These are phyloP conservation scores for Manduca sexta DNA, from an alignment of 1,140 invertebrate species.

Conservation along the genomic window DNA sequence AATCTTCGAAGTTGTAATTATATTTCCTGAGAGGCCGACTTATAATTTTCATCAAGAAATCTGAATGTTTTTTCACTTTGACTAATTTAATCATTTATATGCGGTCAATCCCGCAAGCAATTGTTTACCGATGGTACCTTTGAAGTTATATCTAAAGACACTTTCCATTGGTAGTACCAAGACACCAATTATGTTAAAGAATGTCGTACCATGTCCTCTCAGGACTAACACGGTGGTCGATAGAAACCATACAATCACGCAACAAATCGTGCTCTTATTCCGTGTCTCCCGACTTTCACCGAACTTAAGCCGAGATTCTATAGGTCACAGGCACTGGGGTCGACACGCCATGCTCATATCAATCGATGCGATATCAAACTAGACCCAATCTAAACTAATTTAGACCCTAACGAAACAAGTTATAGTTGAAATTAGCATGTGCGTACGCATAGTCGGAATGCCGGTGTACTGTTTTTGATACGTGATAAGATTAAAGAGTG, in stretches of 20 bases:
- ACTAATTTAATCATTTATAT: too few species aligned
- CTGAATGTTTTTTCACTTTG: too few species aligned
- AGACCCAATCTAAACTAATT: conserved; percentile 8
- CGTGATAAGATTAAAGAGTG: conserved; percentile 42
- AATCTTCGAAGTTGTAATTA: too few species aligned
- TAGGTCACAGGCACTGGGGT: conserved; percentile 56
- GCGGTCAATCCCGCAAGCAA: too few species aligned
- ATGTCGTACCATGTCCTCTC: too few species aligned
- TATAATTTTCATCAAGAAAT: too few species aligned
- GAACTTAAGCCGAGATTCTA: conserved; percentile 50
- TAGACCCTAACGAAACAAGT: conserved; percentile 12
- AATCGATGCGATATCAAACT: conserved; percentile 28
- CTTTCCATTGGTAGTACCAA: too few species aligned
- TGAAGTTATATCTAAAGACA: too few species aligned
- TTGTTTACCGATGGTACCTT: too few species aligned
- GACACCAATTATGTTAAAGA: too few species aligned
- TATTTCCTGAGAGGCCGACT: too few species aligned
- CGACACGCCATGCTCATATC: conserved; percentile 41
- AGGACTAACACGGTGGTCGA: too few species aligned
- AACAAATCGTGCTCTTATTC: conserved; percentile 8
- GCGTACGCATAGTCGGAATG: conserved; percentile 3
- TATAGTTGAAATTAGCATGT: conserved; percentile 8
- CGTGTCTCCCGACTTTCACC: conserved; percentile 43
- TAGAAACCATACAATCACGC: not conserved
- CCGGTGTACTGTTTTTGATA: conserved; percentile 23